Percentiles rank a stretch among this genome's conserved stretches.
Evolutionary conservation across 1,140 invertebrate species (phyloP).

Genomic region (Drosophila fuyamai): DNA sequence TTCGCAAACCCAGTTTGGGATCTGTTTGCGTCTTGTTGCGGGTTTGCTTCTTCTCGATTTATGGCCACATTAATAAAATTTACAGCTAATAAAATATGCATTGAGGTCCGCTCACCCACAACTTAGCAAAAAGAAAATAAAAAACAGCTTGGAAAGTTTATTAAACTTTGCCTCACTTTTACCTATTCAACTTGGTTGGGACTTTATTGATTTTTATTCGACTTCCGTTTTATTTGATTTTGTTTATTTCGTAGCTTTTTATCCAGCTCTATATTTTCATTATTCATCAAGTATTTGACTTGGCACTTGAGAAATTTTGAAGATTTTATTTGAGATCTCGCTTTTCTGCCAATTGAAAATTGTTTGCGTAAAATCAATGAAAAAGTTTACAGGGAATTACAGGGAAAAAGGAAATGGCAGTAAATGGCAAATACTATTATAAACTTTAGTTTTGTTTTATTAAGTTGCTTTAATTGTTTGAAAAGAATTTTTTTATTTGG

Average conservation of each 20-base stretch:
- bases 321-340: conserved; percentile 34
- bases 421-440: too few species aligned
- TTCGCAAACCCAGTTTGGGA: conserved; percentile 37
- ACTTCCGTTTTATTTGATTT: conserved; percentile 47
- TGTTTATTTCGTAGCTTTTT: conserved; percentile 23
- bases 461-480: too few species aligned
- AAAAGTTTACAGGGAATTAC: not conserved
- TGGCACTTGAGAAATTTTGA: conserved; percentile 46
- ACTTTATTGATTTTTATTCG: conserved; percentile 33
- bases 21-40: conserved; percentile 65
- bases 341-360: conserved; percentile 30
- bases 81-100: conserved; percentile 83
- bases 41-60: conserved; percentile 64
- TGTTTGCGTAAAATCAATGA: conserved; percentile 1
- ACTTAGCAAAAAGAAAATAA: conserved; percentile 19
- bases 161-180: conserved; percentile 37
- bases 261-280: conserved; percentile 50
- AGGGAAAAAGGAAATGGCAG: not conserved
- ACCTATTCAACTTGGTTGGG: conserved; percentile 28
- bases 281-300: conserved; percentile 54
- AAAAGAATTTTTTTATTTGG: too few species aligned
- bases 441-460: not conserved
- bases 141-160: conserved; percentile 30
- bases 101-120: conserved; percentile 62
- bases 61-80: conserved; percentile 82